Conservation (phyloP, 1,140 invertebrate genomes). For the Lucilia sericata region DNA sequence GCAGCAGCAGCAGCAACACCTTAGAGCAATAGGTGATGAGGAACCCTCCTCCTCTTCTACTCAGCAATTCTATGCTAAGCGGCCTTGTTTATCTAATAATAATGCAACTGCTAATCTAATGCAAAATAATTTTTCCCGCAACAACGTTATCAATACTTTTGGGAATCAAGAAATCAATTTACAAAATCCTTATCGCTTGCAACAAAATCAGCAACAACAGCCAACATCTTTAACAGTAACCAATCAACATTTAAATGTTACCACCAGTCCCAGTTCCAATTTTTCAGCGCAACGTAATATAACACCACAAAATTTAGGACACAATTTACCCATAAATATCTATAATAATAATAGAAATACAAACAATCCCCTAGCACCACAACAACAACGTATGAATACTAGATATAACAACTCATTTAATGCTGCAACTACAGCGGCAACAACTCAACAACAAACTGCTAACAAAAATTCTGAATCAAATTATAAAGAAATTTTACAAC, state of each 20-base stretch:
- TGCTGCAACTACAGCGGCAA: not conserved
- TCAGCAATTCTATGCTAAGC: not conserved
- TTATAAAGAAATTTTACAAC: slow-evolving; percentile 4
- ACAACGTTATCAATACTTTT: not conserved
- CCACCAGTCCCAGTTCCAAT: not conserved
- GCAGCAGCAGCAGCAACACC: not conserved
- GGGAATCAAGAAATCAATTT: slow-evolving; percentile 12
- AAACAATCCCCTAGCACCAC: not conserved
- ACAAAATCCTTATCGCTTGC: slow-evolving; percentile 3
- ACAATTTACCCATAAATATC: slow-evolving; percentile 5
- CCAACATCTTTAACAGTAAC: not conserved
- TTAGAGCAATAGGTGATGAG: not conserved
- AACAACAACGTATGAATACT: not conserved
- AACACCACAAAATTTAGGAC: not conserved
- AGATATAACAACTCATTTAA: not conserved
- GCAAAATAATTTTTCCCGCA: not conserved
- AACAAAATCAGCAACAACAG: not conserved
- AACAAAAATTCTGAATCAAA: not conserved
- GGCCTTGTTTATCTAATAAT: not conserved
- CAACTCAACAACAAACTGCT: not conserved
- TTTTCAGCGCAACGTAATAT: not conserved
- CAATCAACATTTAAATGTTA: not conserved
- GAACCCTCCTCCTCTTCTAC: not conserved
- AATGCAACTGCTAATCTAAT: not conserved
- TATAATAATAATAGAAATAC: not conserved